Base-by-base conservation (phyloP, 1,140 invertebrate genomes). In the Brachionus rubens region DNA sequence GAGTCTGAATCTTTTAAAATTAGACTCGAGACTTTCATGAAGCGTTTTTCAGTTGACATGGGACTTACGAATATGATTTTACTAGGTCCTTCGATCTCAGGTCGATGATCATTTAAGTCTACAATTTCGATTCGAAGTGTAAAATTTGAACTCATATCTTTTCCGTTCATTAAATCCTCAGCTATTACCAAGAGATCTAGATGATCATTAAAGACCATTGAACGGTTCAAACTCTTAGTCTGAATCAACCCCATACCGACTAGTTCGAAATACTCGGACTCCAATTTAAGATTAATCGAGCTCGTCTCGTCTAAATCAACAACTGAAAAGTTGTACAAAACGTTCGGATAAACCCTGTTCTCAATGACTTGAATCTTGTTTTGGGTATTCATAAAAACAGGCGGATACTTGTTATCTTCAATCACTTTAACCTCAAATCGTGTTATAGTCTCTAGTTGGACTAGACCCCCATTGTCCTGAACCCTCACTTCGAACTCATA, bases 381-480 rank as follows among this genome's bases (percentile, higher is more conserved):
- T 52, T 33, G 3, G 28, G 16, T 40, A 21, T 48, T 48, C 6
- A 21, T 54, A 40, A 72, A 72, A 0, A 50, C 30, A 28, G 68
- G 68, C 26, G 5, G 12, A 26, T 40, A 16, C 14, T 72, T 72
- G 24, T 72, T 72, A 21, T 50, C 19, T 36, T 72, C 68, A 1
- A 72, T 24, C 1, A 72, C 68, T 40, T 50, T 50, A 10, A 72
- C 10, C 9, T 72, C 28, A 14, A 72, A 24, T 12, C 16, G 12
- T 1, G 7, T 40, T 0, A n/a, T 50, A 21, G 46, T 72, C 24
- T 72, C 68, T n/a, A 72, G 16, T 41, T 72, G 68, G n/a, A 9
- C n/a, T 1, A 36, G 5, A 16, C 46, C 28, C 10, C 68, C 68
- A 54, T 72, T 72, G 28, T 72, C 68, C 41, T 72, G 46, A 10